Conservation (phyloP, 2,888 invertebrate species). For the Drosophila multiciliata region DNA sequence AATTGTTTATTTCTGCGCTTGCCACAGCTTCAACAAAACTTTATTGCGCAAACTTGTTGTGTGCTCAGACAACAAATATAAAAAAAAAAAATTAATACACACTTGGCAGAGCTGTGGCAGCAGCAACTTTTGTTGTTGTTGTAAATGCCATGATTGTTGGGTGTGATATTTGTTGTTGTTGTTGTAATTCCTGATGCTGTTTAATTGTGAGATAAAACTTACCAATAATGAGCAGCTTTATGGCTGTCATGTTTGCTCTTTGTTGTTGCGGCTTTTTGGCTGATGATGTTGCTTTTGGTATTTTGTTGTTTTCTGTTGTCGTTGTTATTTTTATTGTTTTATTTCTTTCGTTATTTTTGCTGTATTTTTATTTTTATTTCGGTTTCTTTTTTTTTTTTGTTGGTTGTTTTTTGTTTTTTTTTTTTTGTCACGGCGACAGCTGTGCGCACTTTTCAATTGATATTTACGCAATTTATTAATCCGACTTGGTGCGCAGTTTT, state of each 20-base stretch:
- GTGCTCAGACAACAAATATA: not conserved
- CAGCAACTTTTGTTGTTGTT: constrained; percentile 15
- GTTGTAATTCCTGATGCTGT: constrained; percentile 44
- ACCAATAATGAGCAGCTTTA: constrained; percentile 82
- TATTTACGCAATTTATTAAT: constrained; percentile 53
- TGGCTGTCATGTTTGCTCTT: constrained; percentile 71
- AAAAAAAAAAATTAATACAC: not conserved
- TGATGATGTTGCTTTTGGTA: not conserved
- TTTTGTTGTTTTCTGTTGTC: constrained; percentile 14
- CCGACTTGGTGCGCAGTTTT: constrained; percentile 57
- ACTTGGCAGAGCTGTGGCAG: constrained; percentile 7
- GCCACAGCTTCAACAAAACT: constrained; percentile 12
- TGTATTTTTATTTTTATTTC: not conserved
- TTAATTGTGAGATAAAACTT: constrained; percentile 81
- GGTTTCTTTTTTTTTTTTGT: not conserved
- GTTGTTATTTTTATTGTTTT: constrained; percentile 24
- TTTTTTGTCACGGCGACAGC: constrained; percentile 26
- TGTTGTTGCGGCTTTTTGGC: constrained; percentile 1
- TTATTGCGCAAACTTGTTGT: constrained; percentile 4
- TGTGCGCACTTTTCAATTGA: constrained; percentile 37
- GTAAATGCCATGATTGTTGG: constrained; percentile 3
- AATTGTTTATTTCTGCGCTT: constrained; percentile 5
- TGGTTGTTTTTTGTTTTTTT: constrained; percentile 7
- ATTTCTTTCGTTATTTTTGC: constrained; percentile 13
- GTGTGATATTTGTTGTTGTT: constrained; percentile 11